phyloP scores from a whole-genome alignment of 2,113 vertebrate genomes.

The Misgurnus mizolepis region DNA sequence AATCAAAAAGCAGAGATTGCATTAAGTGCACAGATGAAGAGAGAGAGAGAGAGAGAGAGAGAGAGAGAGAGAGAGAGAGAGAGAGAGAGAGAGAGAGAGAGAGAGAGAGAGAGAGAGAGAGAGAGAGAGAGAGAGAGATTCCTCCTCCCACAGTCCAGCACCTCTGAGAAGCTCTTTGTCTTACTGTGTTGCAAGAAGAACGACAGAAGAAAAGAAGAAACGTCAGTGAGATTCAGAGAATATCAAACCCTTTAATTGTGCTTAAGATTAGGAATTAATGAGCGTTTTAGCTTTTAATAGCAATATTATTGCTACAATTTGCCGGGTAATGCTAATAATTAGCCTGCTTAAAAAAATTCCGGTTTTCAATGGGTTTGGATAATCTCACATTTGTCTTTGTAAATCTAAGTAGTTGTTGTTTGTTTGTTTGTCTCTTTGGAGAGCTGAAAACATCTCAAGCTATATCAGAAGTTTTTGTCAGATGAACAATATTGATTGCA shows the following conservation, averaged over 20 bases:
- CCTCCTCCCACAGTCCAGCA: slow-evolving; percentile 51
- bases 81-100: slow-evolving; percentile 24
- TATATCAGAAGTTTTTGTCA: neutral
- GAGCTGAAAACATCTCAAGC: neutral
- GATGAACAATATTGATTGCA: too few species aligned
- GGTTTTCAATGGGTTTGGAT: slow-evolving; percentile 63
- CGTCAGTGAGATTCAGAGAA: slow-evolving; percentile 30
- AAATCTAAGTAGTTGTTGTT: slow-evolving; percentile 24
- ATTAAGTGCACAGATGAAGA: slow-evolving; percentile 17
- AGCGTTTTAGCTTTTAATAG: slow-evolving; percentile 74
- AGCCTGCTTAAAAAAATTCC: slow-evolving; percentile 67
- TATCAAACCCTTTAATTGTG: slow-evolving; percentile 71
- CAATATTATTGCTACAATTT: slow-evolving; percentile 78
- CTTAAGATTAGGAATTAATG: slow-evolving; percentile 79
- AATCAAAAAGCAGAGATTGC: slow-evolving; percentile 61
- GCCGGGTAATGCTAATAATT: slow-evolving; percentile 78
- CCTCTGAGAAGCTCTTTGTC: slow-evolving; percentile 57
- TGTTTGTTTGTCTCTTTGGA: neutral
- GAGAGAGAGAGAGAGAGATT: slow-evolving; percentile 20
- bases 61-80: slow-evolving; percentile 14
- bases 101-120: slow-evolving; percentile 20
- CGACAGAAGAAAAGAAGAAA: slow-evolving; percentile 33
- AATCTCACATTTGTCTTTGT: slow-evolving; percentile 18
- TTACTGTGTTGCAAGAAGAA: slow-evolving; percentile 62
- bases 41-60: slow-evolving; percentile 23